A percentile compares a stretch with the other conserved stretches of the same genome.
Evolutionary conservation across 1,140 invertebrate genomes (phyloP).

Genomic region (Polypedilum vanderplanki): DNA sequence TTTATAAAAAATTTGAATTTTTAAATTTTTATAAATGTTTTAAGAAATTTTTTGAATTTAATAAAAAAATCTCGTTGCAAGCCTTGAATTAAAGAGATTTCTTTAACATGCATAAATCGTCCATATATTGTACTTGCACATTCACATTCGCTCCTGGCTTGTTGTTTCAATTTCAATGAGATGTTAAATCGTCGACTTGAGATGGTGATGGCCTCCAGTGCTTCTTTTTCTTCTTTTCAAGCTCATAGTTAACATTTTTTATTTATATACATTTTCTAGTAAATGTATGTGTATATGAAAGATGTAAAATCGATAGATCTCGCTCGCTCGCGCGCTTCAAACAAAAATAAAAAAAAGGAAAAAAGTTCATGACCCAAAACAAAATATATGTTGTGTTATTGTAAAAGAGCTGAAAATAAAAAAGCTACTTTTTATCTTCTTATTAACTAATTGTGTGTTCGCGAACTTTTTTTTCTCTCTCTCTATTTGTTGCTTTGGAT

Average conservation of each 20-base stretch:
- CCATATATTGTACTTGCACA: neutral
- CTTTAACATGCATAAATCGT: neutral
- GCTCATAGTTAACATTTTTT: slow-evolving; percentile 14
- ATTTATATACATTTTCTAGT: neutral
- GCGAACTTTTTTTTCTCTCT: slow-evolving; percentile 7
- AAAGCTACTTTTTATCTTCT: slow-evolving; percentile 27
- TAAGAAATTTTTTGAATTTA: no score
- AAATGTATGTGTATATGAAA: neutral
- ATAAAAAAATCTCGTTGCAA: no score
- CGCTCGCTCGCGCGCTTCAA: neutral
- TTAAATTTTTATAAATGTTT: no score
- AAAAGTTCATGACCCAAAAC: slow-evolving; percentile 27
- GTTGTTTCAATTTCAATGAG: slow-evolving; percentile 18
- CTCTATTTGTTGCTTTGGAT: neutral
- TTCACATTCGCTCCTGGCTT: neutral
- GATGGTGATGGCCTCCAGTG: slow-evolving; percentile 1
- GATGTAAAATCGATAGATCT: neutral
- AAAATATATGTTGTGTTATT: slow-evolving; percentile 1
- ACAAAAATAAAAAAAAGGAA: neutral
- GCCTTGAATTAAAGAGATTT: no score
- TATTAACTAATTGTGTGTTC: slow-evolving; percentile 15
- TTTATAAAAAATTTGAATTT: no score
- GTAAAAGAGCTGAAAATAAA: neutral
- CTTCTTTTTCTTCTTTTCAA: neutral
- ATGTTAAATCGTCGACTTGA: neutral